These are phyloP conservation scores for Drosophila seclusa DNA, from an alignment of 2,888 invertebrate species.

Conservation along the genomic window DNA sequence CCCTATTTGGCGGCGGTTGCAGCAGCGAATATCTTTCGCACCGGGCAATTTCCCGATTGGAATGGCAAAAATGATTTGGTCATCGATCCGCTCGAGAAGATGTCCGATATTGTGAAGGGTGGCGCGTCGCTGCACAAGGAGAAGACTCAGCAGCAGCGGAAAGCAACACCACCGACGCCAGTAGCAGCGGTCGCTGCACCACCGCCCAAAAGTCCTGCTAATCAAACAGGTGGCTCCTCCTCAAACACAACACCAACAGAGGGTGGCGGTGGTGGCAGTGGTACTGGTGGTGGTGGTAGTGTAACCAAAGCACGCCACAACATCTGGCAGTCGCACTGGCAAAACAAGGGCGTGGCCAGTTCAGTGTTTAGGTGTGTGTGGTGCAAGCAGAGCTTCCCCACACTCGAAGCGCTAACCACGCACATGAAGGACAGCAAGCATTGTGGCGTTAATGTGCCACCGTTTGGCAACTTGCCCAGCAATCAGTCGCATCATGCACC, in stretches of 20 bases:
- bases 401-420: slow-evolving; percentile 96
- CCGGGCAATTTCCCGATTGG: slow-evolving; percentile 90
- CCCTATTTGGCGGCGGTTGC: slow-evolving; percentile 93
- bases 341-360: slow-evolving; percentile 97
- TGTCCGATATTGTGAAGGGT: slow-evolving; percentile 95
- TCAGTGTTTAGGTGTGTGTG: slow-evolving; percentile 98
- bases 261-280: slow-evolving; percentile 32
- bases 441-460: slow-evolving; percentile 94
- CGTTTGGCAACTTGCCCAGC: slow-evolving; percentile 85
- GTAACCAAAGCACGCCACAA: slow-evolving; percentile 89
- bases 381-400: slow-evolving; percentile 98
- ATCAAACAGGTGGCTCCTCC: slow-evolving; percentile 57
- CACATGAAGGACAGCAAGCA: slow-evolving; percentile 99
- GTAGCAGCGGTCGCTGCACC: slow-evolving; percentile 39
- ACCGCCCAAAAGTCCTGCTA: slow-evolving; percentile 68
- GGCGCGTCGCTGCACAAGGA: slow-evolving; percentile 53
- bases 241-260: slow-evolving; percentile 2
- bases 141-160: slow-evolving; percentile 41
- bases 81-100: slow-evolving; percentile 94
- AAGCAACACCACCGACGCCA: slow-evolving; percentile 72
- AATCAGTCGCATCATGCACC: slow-evolving; percentile 70
- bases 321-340: slow-evolving; percentile 99
- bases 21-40: slow-evolving; percentile 91
- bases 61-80: slow-evolving; percentile 90
- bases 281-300: slow-evolving; percentile 48